phyloP scores from a whole-genome alignment of 2,888 invertebrate genomes.

The Rotaria socialis region DNA sequence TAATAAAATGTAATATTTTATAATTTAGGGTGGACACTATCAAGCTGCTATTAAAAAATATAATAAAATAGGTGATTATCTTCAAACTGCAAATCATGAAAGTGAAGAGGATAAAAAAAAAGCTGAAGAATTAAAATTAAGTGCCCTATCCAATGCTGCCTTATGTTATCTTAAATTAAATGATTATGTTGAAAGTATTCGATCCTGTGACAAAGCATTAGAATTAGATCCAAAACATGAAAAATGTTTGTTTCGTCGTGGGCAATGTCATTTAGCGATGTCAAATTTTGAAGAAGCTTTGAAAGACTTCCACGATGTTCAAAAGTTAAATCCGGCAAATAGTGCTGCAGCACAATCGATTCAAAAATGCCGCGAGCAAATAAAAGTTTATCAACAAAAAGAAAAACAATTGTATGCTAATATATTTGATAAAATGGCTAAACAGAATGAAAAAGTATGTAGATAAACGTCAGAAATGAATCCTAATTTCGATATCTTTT shows the following conservation, averaged over 20 bases:
- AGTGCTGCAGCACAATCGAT: conserved; percentile 79
- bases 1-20: neutral
- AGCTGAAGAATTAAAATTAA: conserved; percentile 65
- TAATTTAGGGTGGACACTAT: conserved; percentile 66
- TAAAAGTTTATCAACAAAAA: conserved; percentile 62
- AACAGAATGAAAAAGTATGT: neutral
- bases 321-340: conserved; percentile 77
- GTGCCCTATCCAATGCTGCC: conserved; percentile 75
- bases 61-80: conserved; percentile 69
- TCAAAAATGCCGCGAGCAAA: conserved; percentile 67
- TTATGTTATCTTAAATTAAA: conserved; percentile 74
- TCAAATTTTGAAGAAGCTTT: conserved; percentile 75
- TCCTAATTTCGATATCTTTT: no score
- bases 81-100: conserved; percentile 64
- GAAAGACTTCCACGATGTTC: conserved; percentile 72
- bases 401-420: conserved; percentile 44
- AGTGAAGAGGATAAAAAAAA: conserved; percentile 61
- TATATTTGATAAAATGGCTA: conserved; percentile 36
- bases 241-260: conserved; percentile 82
- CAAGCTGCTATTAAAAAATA: conserved; percentile 79
- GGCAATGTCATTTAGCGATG: conserved; percentile 72
- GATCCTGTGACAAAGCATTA: conserved; percentile 74
- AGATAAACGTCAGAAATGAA: no score
- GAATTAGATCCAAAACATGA: conserved; percentile 72
- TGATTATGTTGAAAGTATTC: conserved; percentile 70